Base-by-base conservation (phyloP, 1,140 invertebrate genomes). In the Euschistus heros region DNA sequence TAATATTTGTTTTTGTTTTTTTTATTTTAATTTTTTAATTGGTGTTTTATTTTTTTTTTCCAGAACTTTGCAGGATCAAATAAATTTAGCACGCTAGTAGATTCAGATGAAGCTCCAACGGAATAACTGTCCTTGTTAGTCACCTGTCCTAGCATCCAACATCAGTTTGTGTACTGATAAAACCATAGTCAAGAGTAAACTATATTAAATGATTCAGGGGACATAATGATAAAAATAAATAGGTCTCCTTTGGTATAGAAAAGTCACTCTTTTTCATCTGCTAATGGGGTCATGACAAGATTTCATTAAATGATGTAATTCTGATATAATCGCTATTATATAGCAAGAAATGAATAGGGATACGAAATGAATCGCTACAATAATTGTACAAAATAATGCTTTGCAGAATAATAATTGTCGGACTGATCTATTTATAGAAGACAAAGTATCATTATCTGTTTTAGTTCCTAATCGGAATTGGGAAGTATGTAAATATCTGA, bases 11-110 rank as follows among this genome's bases (percentile, higher is more conserved):
- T 4, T 30, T 30, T 30, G 27, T 4, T 30, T 30, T 30, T 30
- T 30, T 30, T 7, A 30, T 30, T 24, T 2, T 57, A 2, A 27
- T 27, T 27, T 10, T 50, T 50, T 50, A 37, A 37, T 37, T 10
- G 8, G 1, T 37, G 10, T 50, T 1, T 50, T 10, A 24, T 57
- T 57, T 26, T 62, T 62, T 54, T 68, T 52, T 66, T 66, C 44
- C 59, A 68, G 67, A 66, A 66, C 61, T 66, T 66, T 66, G 62
- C 50, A 15, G 67, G 64, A 42, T 52, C 57, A 10, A 67, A 69
- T 37, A 63, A 67, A 64, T 68, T 26, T 37, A 60, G 33, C 37
- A 20, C 52, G 26, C 50, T 65, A 20, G 55, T 59, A 18, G 63
- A 64, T 26, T 61, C 59, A 20, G 59, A 61, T 61, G 59, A 61